Conservation (phyloP, 2,888 invertebrate genomes). For the Dryocosmus kuriphilus region DNA sequence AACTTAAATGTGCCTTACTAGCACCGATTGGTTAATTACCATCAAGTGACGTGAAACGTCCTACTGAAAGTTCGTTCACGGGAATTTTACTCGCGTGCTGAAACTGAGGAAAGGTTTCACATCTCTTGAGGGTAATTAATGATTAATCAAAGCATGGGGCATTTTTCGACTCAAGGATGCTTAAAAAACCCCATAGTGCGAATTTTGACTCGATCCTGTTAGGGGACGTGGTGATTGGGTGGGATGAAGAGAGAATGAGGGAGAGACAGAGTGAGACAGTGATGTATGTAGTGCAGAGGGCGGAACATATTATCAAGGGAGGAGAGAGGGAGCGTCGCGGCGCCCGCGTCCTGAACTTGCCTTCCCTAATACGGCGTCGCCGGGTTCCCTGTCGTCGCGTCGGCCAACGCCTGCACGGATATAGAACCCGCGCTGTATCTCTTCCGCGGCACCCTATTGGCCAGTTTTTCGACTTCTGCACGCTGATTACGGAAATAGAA, state of each 20-base stretch:
- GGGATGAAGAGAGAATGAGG: slow-evolving; percentile 40
- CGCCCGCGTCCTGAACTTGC: slow-evolving; percentile 76
- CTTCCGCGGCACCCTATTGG: slow-evolving; percentile 51
- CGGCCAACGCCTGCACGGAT: slow-evolving; percentile 70
- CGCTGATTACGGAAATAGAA: slow-evolving; percentile 64
- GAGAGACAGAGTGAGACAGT: neutral
- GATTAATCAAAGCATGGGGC: neutral
- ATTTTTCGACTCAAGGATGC: neutral
- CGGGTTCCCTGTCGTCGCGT: slow-evolving; percentile 60
- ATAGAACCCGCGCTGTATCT: slow-evolving; percentile 64
- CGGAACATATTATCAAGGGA: slow-evolving; percentile 52
- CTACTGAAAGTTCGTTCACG: no score
- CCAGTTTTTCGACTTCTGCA: slow-evolving; percentile 43
- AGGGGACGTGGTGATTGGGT: slow-evolving; percentile 5
- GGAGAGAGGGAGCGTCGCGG: slow-evolving; percentile 77
- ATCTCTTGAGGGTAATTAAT: no score
- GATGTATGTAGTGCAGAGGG: slow-evolving; percentile 43
- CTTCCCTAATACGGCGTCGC: slow-evolving; percentile 76
- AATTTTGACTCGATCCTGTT: neutral
- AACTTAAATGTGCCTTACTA: no score
- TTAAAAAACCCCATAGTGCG: neutral
- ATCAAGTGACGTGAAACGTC: no score
- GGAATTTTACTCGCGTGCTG: no score
- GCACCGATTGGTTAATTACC: no score
- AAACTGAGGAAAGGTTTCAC: no score